phyloP scores from a whole-genome alignment of 2,888 invertebrate species.

The Parnassius orleans region DNA sequence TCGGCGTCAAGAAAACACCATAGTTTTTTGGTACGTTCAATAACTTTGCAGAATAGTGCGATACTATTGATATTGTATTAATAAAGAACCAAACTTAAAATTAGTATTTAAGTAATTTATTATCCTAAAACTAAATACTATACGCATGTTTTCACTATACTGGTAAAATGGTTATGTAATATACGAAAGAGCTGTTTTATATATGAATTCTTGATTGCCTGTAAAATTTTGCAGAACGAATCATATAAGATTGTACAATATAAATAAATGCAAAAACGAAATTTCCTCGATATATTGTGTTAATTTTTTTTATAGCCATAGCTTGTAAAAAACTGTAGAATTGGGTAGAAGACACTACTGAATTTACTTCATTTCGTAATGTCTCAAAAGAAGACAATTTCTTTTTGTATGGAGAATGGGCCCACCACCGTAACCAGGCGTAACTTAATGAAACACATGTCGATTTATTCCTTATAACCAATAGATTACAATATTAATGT shows the following conservation, averaged over 20 bases:
- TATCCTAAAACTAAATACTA: conserved; percentile 80
- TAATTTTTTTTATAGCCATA: conserved; percentile 18
- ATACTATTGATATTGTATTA: conserved; percentile 81
- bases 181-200: conserved; percentile 81
- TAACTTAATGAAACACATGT: too few species aligned
- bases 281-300: conserved; percentile 66
- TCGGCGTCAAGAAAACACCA: conserved; percentile 75
- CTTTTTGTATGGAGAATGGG: too few species aligned
- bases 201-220: conserved; percentile 82
- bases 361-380: too few species aligned
- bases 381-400: too few species aligned
- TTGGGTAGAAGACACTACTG: too few species aligned
- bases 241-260: conserved; percentile 80
- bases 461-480: too few species aligned
- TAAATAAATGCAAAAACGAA: conserved; percentile 81
- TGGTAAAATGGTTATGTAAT: conserved; percentile 81
- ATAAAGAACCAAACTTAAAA: conserved; percentile 81
- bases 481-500: too few species aligned
- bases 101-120: conserved; percentile 82
- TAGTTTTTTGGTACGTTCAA: conserved; percentile 74
- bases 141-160: conserved; percentile 82
- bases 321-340: background rate
- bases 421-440: too few species aligned
- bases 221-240: conserved; percentile 82
- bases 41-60: conserved; percentile 77